Evolutionary conservation across 2,113 vertebrate species (phyloP), one percentile per base, ranked within the genome.

Genomic region (Edolisoma coerulescens): DNA sequence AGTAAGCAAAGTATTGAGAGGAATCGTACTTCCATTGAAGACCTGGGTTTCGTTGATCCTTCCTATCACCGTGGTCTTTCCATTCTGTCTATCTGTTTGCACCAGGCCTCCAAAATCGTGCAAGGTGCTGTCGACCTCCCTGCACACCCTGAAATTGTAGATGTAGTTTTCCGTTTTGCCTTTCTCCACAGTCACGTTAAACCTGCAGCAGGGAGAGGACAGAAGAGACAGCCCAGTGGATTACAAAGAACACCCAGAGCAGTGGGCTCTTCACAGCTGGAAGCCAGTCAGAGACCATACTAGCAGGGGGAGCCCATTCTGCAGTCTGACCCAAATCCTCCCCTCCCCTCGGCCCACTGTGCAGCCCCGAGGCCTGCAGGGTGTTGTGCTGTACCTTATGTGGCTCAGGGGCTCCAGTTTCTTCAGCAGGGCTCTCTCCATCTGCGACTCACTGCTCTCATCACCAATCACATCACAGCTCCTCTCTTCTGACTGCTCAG

Each of bases 81-180:
- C 59, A 1, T 7, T 94, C 18, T 67, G 79, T 74, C 22, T 93
- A 14, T 97, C 83, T 42, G 82, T 84, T 87, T 99, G 99, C 70
- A 99, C 95, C 65, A 99, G 77, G 39, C 99, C 99, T 33, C 98
- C 91, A 53, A 84, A 99, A 42, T 97, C 96, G 0, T 84, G 73
- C 3, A 44, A 26, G 30, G 67, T 95, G 45, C 96, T 98, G 24
- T 89, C 67, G 57, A 98, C 99, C 83, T 99, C 98, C 28, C 98
- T 98, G 97, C 99, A 99, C 69, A 99, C 95, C 81, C 98, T 97
- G 95, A 99, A 99, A 2, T 94, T 71, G 82, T 99, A 99, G 7
- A 90, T 15, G 75, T 99, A 99, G 30, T 44, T 63, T 67, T 97
- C 97, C 0, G 80, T 60, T 41, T 85, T 39, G 52, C 77, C 95